phyloP scores from a whole-genome alignment of 2,797 vertebrate species.

The Catamblyrhynchus diadema region DNA sequence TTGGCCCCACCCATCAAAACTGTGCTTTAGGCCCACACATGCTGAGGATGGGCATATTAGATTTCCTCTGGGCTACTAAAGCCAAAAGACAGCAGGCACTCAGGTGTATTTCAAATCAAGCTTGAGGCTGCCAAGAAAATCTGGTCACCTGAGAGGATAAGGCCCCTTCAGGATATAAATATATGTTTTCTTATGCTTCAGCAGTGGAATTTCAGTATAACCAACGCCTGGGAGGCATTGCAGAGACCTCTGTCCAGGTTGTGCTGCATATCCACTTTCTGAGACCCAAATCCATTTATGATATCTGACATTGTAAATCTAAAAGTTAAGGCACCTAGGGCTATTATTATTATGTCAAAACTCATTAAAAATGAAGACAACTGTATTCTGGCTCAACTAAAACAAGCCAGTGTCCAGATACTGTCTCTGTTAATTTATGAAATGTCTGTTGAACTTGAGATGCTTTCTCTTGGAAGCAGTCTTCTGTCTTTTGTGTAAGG shows the following conservation, averaged over 20 bases:
- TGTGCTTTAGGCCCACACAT: background rate
- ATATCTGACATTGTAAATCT: background rate
- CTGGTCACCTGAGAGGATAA: background rate
- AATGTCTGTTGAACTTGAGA: background rate
- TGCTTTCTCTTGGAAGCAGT: background rate
- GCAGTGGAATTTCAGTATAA: background rate
- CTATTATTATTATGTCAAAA: background rate
- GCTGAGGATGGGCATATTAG: background rate
- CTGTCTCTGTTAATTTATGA: background rate
- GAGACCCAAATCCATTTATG: background rate
- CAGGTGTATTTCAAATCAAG: background rate
- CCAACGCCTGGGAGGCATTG: background rate
- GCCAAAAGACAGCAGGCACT: background rate
- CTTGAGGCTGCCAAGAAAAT: background rate
- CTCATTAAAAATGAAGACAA: background rate
- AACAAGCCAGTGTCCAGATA: background rate
- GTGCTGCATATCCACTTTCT: background rate
- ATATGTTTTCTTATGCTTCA: background rate
- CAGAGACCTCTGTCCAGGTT: background rate
- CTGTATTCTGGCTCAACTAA: background rate
- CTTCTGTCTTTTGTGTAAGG: background rate
- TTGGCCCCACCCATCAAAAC: background rate
- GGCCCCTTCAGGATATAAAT: fast-evolving
- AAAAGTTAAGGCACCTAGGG: background rate
- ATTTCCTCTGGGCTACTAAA: background rate